phyloP scores from a whole-genome alignment of 2,113 vertebrate species.

The Festucalex cinctus region DNA sequence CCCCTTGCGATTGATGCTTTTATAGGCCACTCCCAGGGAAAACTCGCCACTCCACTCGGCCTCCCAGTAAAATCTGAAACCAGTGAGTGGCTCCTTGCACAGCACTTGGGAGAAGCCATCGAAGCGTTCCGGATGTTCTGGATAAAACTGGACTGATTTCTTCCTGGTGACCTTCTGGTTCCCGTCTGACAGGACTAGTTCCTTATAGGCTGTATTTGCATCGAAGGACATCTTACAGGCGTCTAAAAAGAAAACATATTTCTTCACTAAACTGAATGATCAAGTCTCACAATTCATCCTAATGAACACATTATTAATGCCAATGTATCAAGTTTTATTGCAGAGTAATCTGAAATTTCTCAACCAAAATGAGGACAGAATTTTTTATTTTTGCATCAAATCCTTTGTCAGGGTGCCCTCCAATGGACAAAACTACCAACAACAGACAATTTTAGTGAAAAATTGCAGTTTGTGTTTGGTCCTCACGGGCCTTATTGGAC shows the following conservation, averaged over 20 bases:
- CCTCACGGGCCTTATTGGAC: too few relatives aligned
- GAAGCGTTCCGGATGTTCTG: constrained; percentile 75
- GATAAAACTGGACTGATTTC: constrained; percentile 56
- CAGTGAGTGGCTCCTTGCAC: constrained; percentile 75
- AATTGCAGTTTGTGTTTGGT: too few relatives aligned
- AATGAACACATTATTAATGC: not conserved
- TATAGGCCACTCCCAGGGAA: constrained; percentile 83
- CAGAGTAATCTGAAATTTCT: too few relatives aligned
- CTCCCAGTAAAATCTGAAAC: constrained; percentile 89
- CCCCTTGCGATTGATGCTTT: constrained; percentile 71
- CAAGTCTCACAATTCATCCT: not conserved
- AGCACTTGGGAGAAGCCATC: constrained; percentile 84
- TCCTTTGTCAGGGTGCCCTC: too few relatives aligned
- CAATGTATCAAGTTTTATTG: too few relatives aligned
- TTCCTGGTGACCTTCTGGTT: constrained; percentile 64
- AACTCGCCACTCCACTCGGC: constrained; percentile 75
- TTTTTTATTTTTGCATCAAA: too few relatives aligned
- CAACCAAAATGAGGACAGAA: too few relatives aligned
- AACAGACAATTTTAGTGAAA: too few relatives aligned
- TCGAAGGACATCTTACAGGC: constrained; percentile 69
- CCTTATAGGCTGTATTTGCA: constrained; percentile 72
- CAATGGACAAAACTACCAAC: too few relatives aligned
- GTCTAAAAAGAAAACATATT: constrained; percentile 53
- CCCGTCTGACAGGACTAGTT: constrained; percentile 68
- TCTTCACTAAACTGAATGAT: not conserved